phyloP scores from a whole-genome alignment of 1,140 invertebrate species.

The Magallana angulata region DNA sequence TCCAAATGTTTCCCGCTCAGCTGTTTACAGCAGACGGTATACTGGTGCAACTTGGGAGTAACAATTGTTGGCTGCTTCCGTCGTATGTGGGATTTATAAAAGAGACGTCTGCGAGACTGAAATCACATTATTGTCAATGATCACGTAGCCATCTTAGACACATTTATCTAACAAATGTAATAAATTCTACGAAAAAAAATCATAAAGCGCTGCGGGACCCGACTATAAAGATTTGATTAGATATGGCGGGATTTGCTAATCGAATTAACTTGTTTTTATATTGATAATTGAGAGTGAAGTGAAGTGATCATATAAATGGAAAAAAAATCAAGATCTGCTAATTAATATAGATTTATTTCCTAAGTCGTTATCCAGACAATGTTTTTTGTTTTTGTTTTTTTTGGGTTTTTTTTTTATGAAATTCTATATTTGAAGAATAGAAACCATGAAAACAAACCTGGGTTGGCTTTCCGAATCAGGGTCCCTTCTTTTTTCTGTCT shows the following conservation, averaged over 20 bases:
- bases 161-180: constrained; percentile 1
- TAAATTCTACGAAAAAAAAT: constrained; percentile 8
- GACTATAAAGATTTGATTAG: background rate
- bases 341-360: no score
- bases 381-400: no score
- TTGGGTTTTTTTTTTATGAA: no score
- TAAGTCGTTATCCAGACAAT: no score
- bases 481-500: background rate
- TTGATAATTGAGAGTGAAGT: no score
- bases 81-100: constrained; percentile 29
- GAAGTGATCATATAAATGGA: no score
- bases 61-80: constrained; percentile 31
- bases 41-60: constrained; percentile 32
- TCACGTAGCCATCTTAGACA: background rate
- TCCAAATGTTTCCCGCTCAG: constrained; percentile 23
- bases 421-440: no score
- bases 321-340: no score
- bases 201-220: background rate
- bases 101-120: constrained; percentile 36
- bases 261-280: no score
- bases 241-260: no score
- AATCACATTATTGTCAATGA: constrained; percentile 27
- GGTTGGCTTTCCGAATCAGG: background rate
- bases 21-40: constrained; percentile 33
- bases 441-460: background rate